phyloP scores from a whole-genome alignment of 2,113 vertebrate species.

The Oncorhynchus clarkii region DNA sequence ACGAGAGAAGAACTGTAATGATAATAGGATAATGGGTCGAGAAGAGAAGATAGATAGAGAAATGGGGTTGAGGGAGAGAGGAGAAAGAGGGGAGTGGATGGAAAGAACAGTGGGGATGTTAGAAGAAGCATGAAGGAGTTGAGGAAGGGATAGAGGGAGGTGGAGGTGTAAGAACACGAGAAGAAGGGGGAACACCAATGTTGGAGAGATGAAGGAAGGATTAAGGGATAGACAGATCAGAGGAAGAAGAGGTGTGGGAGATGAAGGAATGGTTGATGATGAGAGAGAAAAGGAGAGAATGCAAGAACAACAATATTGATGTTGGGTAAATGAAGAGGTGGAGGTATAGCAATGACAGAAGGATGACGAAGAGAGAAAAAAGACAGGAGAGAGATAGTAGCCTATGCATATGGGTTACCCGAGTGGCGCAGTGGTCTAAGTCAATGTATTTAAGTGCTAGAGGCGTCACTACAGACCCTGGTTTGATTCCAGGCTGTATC shows the following conservation, averaged over 20 bases:
- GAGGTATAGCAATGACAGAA: constrained; percentile 1
- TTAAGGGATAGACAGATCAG: constrained; percentile 31
- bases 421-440: too few species aligned
- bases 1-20: constrained; percentile 18
- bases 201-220: constrained; percentile 37
- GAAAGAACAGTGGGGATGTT: constrained; percentile 26
- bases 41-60: background rate
- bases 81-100: background rate
- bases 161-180: constrained; percentile 48
- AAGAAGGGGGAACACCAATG: constrained; percentile 15
- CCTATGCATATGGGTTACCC: background rate
- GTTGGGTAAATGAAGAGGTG: background rate
- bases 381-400: constrained; percentile 32
- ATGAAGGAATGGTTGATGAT: constrained; percentile 35
- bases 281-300: constrained; percentile 1
- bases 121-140: constrained; percentile 70
- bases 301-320: constrained; percentile 34
- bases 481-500: too few species aligned
- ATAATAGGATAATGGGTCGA: constrained; percentile 16
- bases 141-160: background rate
- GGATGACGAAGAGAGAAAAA: constrained; percentile 9
- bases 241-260: constrained; percentile 13
- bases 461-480: too few species aligned
- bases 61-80: background rate
- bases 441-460: too few species aligned